Conservation (phyloP, 2,113 vertebrate genomes). For the Pseudopodoces humilis region DNA sequence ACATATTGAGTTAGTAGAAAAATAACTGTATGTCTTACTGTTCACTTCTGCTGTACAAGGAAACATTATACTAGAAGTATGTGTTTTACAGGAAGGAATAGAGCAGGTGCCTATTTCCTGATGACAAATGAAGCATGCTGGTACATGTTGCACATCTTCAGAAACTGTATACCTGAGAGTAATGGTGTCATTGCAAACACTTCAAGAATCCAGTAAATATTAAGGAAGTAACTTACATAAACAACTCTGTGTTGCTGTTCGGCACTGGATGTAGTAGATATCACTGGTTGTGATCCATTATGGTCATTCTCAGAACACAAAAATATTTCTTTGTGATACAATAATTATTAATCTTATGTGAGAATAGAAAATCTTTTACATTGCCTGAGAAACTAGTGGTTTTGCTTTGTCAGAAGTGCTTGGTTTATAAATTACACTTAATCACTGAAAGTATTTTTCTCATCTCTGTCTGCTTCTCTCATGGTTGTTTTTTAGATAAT, state of each 20-base stretch:
- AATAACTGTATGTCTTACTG: background rate
- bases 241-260: background rate
- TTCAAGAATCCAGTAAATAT: background rate
- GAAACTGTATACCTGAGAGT: background rate
- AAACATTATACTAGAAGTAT: background rate
- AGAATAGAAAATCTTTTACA: background rate
- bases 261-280: background rate
- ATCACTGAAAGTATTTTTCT: conserved; percentile 16
- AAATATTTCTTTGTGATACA: background rate
- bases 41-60: background rate
- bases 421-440: background rate
- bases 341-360: background rate
- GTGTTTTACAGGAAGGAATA: background rate
- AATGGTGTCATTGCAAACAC: background rate
- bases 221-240: background rate
- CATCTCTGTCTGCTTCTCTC: background rate
- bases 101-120: background rate
- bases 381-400: background rate
- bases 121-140: background rate
- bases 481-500: conserved; percentile 16
- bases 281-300: background rate
- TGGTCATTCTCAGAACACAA: background rate
- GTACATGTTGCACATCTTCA: background rate
- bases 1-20: background rate
- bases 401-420: background rate